Evolutionary conservation across 2,113 vertebrate species (phyloP).

Genomic region (Recurvirostra avosetta): DNA sequence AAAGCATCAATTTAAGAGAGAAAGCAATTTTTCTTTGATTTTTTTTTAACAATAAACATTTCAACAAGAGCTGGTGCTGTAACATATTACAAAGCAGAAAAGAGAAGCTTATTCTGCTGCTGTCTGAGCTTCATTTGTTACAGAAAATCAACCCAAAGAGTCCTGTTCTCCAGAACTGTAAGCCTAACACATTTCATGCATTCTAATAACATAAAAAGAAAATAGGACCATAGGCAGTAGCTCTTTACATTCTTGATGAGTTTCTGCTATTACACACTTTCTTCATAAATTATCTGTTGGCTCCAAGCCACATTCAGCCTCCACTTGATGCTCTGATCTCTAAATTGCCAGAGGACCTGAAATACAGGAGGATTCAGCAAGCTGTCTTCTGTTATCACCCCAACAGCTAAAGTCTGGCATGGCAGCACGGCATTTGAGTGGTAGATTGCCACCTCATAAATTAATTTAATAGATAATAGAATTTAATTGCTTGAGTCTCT

Average conservation of each 20-base stretch:
- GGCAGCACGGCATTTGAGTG: slow-evolving; percentile 10
- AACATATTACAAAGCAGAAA: background rate
- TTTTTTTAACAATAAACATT: background rate
- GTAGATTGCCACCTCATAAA: slow-evolving; percentile 54
- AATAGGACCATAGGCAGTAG: background rate
- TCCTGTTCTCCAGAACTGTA: background rate
- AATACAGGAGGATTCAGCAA: slow-evolving; percentile 26
- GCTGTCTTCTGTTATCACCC: background rate
- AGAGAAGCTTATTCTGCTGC: background rate
- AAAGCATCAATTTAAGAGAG: background rate
- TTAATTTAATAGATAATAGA: slow-evolving; percentile 38
- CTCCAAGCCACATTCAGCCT: background rate
- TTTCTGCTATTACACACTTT: background rate
- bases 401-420: background rate
- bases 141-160: background rate
- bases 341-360: slow-evolving; percentile 12
- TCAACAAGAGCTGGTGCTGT: background rate
- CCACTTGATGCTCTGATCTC: slow-evolving; percentile 8
- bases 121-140: background rate
- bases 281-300: slow-evolving; percentile 45
- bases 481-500: slow-evolving; percentile 42
- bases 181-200: background rate
- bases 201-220: slow-evolving; percentile 4
- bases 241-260: background rate
- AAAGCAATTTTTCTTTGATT: background rate